Base-by-base conservation (phyloP, 2,888 invertebrate species). In the Ctena decussata region DNA sequence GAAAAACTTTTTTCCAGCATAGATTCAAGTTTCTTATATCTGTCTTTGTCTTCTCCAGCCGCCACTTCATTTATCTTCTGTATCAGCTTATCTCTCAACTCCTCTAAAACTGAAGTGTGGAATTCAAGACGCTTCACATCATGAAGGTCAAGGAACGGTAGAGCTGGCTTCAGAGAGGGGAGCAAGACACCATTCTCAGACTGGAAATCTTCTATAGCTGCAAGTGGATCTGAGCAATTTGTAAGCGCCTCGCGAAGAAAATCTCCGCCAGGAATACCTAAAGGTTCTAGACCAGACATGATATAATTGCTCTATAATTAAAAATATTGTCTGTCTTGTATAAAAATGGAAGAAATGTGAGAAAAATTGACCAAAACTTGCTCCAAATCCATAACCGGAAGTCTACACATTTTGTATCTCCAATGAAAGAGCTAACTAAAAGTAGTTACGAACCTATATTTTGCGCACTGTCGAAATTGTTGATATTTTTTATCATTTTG, bases 131-230 rank as follows among this genome's bases (percentile, higher is more conserved):
- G 97, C 32, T 98, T 97, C 0, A 99, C 98, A 2, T 98, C 98
- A 95, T 99, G 99, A 32, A 99, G 97, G 96, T 99, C 99, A 15
- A 99, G 96, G 24, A 99, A 96, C 0, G 99, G 99, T 85, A 99
- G 96, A 98, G 99, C 99, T 24, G 99, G 99, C 73, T 98, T 97
- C 73, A 99, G 96, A 0, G 99, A 99, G 0, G 99, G 99, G 71
- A 99, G 96, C 80, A 94, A 87, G 70, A 96, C 95, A 8, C 96
- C 96, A 93, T 96, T 96, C 77, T 96, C 95, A 35, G 98, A 96
- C 97, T 99, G 99, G 96, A 99, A 99, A 96, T 99, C 99, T 96
- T 99, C 99, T 89, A 99, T 99, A n/a, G 99, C 99, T 96, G 98
- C 98, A 53, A 99, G 96, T 18, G 99, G 99, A 96, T 99, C 99